Evolutionary conservation across 2,113 vertebrate genomes (phyloP), one percentile per base, ranked within the genome.

Genomic region (Ploceus nigricollis): DNA sequence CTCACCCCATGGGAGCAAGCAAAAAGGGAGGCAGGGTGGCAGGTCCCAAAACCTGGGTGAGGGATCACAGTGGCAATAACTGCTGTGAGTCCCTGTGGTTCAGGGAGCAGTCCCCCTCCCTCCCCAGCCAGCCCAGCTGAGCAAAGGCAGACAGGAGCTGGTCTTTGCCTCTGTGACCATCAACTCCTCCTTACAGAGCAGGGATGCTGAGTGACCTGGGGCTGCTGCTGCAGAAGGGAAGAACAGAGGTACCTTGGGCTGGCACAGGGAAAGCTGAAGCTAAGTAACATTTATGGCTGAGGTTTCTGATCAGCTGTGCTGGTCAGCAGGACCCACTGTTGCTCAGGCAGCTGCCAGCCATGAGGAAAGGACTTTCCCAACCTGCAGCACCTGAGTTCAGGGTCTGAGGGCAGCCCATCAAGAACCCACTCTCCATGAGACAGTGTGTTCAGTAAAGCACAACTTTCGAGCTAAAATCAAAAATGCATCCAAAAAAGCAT

Each of bases 281-380:
- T 10, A 9, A 12, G 25, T 5, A 12, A 15, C 2, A 0, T 35
- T 23, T 18, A 5, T 2, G 58, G 66, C 18, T 0, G 6, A 58
- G 66, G 35, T 23, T 75, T 68, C 30, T 5, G 5, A 8, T 35
- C 17, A 35, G 72, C 68, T 45, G 71, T 11, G 2, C 22, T 22
- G 5, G 5, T 51, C n/a, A 5, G 44, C n/a, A 6, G 40, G 42
- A 66, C 14, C 21, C 3, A 6, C 64, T 39, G 9, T 5, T 8
- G 25, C 40, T 78, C 85, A 53, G 39, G 25, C 9, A 24, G 66
- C 75, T 66, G n/a, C 28, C 3, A 5, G 4, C 13, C n/a, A 16
- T 0, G 1, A 81, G 54, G 63, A 91, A 44, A 80, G 15, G 37
- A 39, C 64, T 60, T 76, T n/a, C 11, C 54, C 56, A 65, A 60